Evolutionary conservation across 1,140 invertebrate genomes (phyloP), one percentile per base, ranked within the genome.

Genomic region (Xylocopa sonorina): DNA sequence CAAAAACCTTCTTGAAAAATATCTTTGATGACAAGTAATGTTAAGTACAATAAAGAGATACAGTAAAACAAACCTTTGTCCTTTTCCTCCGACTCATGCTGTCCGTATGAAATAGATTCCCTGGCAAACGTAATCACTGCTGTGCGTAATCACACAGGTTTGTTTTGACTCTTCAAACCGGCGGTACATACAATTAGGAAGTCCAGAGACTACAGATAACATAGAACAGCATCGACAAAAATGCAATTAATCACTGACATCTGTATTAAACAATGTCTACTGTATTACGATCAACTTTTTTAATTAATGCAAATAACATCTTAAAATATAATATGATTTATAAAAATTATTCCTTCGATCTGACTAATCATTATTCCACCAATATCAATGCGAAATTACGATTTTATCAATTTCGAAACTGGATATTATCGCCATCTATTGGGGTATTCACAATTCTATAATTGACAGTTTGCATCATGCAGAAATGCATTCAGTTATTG

Each of bases 11-110:
- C 7, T 29, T 41, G 21, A 64, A 32, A 29, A 60, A 50, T 14
- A 38, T 24, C 9, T 21, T n/a, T 75, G 29, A 51, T 18, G 53
- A 10, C 9, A 48, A 41, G 55, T 16, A 41, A 41, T 12, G 75
- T 60, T 43, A 58, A 50, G 9, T 57, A 2, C 38, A 6, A 0
- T 5, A 14, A 10, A 50, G 0, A 18, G 21, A 0, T 18, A 57
- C 34, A 53, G 48, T 16, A 34, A 34, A n/a, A 81, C 81, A 78
- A 89, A 95, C 95, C 94, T 95, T 96, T 43, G 93, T 92, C 85
- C 95, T 94, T 89, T 96, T 96, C 75, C 95, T 92, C 55, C 95
- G 94, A 90, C 95, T 96, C 95, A 96, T 96, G 90, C 92, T 93
- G 79, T 48, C 66, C 41, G 14, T 69, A 57, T 81, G 81, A 29